These are phyloP conservation scores for Nebria brevicollis DNA, from an alignment of 2,888 invertebrate genomes.

Conservation along the genomic window DNA sequence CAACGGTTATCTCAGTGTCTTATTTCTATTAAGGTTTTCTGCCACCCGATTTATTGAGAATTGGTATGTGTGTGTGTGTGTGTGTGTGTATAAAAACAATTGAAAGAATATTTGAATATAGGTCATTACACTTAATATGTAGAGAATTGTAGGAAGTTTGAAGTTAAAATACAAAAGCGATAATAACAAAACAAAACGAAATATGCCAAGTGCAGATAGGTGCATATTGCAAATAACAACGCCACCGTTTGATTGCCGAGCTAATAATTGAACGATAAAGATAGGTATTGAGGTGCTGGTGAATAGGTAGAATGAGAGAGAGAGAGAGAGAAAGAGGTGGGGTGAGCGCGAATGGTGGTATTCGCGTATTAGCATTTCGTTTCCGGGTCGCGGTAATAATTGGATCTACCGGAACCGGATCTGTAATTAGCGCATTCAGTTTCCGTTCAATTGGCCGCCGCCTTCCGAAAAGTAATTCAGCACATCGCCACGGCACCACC, in stretches of 20 bases:
- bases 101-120: too few species aligned
- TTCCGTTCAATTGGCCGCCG: constrained; percentile 44
- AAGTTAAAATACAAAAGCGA: too few species aligned
- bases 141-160: too few species aligned
- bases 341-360: constrained; percentile 5
- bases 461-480: constrained; percentile 43
- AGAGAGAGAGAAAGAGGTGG: not conserved
- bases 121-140: too few species aligned
- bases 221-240: constrained; percentile 1
- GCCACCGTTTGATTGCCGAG: not conserved
- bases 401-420: constrained; percentile 43
- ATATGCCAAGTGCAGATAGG: not conserved
- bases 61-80: too few species aligned
- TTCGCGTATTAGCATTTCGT: constrained; percentile 42
- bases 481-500: not conserved
- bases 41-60: too few species aligned
- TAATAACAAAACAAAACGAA: not conserved
- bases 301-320: not conserved
- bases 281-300: not conserved
- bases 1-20: too few species aligned
- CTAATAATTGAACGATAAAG: not conserved
- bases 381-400: constrained; percentile 44
- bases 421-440: constrained; percentile 45
- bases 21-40: too few species aligned
- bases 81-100: too few species aligned